phyloP scores from a whole-genome alignment of 2,797 vertebrate genomes.

The Tenualosa ilisha region DNA sequence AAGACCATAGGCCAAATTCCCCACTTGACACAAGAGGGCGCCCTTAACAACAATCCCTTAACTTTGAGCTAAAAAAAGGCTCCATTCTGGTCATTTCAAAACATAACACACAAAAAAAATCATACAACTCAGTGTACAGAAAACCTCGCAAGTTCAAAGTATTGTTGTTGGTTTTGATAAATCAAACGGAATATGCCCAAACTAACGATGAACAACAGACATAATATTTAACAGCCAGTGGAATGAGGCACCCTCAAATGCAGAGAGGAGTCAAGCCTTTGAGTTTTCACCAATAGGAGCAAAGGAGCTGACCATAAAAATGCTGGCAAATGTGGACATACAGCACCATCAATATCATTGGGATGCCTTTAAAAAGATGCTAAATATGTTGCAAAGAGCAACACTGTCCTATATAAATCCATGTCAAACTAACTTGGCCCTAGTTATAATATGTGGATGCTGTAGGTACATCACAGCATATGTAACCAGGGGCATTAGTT shows the following conservation, averaged over 20 bases:
- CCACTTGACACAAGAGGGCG: neutral
- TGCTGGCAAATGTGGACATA: constrained; percentile 7
- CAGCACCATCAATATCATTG: constrained; percentile 13
- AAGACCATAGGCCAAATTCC: constrained; percentile 1
- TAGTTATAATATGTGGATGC: neutral
- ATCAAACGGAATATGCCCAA: neutral
- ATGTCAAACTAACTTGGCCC: neutral
- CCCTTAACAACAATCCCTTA: neutral
- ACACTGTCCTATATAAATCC: neutral
- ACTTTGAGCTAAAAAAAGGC: neutral
- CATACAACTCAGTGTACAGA: neutral
- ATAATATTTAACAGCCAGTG: neutral
- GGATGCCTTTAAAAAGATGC: neutral
- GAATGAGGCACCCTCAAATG: neutral
- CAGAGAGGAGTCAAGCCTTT: neutral
- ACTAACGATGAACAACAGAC: neutral
- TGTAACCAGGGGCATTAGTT: neutral
- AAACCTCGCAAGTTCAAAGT: neutral
- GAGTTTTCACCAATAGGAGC: neutral
- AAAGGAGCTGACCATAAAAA: neutral
- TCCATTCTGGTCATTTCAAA: neutral
- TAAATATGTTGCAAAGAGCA: neutral
- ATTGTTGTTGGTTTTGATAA: neutral
- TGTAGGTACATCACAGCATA: neutral
- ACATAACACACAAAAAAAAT: neutral